Percentiles rank a stretch among this genome's conserved stretches.
Conservation (phyloP, 1,140 invertebrate species). For the Pseudomyrmex sp. region DNA sequence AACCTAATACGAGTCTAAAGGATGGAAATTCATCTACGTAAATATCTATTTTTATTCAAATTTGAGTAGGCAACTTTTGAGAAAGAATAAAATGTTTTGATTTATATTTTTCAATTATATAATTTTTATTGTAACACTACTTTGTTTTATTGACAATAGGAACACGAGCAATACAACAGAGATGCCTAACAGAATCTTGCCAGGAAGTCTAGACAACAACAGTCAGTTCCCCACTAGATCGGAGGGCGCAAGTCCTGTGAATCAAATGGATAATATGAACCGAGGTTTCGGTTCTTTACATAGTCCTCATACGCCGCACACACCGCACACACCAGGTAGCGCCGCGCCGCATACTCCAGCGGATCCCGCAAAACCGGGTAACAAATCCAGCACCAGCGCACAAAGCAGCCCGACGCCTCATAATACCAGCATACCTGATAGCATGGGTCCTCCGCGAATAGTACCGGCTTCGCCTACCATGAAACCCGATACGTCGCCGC, state of each 20-base stretch:
- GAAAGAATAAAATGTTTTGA: background rate
- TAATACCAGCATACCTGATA: conserved; percentile 79
- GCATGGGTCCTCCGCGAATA: conserved; percentile 83
- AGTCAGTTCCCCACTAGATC: conserved; percentile 80
- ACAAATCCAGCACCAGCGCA: conserved; percentile 80
- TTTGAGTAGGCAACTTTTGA: background rate
- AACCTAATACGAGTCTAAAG: conserved; percentile 96
- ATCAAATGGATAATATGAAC: conserved; percentile 81
- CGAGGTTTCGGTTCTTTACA: conserved; percentile 81
- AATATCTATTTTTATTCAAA: conserved; percentile 74
- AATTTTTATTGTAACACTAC: background rate
- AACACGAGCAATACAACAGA: conserved; percentile 78
- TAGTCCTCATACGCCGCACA: conserved; percentile 83
- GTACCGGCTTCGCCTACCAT: conserved; percentile 83
- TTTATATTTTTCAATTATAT: background rate
- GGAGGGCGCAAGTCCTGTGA: conserved; percentile 81
- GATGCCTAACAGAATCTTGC: conserved; percentile 79
- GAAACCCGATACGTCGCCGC: conserved; percentile 82
- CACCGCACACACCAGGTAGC: conserved; percentile 82
- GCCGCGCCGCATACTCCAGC: conserved; percentile 82
- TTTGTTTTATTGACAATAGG: conserved; percentile 64
- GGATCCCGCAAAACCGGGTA: conserved; percentile 75
- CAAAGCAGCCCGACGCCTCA: conserved; percentile 83
- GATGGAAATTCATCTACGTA: conserved; percentile 88
- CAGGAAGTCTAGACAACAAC: conserved; percentile 77